Evolutionary conservation across 2,888 invertebrate genomes (phyloP).

Genomic region (Drosophila trichaetosa): DNA sequence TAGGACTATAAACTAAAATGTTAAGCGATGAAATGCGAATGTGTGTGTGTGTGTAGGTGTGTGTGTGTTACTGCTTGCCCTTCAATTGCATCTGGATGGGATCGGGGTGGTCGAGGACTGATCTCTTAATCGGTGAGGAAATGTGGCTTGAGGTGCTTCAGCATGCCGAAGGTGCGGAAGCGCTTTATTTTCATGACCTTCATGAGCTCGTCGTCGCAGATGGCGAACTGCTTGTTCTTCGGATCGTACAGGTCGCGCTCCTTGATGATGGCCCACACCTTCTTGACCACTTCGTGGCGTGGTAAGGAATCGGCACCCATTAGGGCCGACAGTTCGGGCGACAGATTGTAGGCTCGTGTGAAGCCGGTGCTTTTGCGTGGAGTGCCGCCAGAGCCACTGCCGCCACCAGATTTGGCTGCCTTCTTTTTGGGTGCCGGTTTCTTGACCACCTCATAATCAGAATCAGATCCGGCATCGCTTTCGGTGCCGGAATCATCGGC

Average conservation of each 20-base stretch:
- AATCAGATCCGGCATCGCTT: conserved; percentile 82
- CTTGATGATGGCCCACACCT: conserved; percentile 95
- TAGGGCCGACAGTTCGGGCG: conserved; percentile 93
- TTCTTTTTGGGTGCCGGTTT: conserved; percentile 71
- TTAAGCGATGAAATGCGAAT: conserved; percentile 41
- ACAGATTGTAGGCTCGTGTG: conserved; percentile 93
- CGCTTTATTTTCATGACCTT: conserved; percentile 96
- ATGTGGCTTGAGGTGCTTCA: conserved; percentile 97
- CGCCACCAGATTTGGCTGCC: conserved; percentile 54
- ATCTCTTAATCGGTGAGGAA: conserved; percentile 86
- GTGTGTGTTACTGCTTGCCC: conserved; percentile 26
- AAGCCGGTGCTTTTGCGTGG: conserved; percentile 90
- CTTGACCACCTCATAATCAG: conserved; percentile 82
- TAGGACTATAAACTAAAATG: conserved; percentile 46
- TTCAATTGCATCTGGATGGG: conserved; percentile 66
- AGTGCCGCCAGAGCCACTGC: conserved; percentile 80
- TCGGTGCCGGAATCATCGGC: conserved; percentile 82
- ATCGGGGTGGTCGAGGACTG: conserved; percentile 10
- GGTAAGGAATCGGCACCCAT: conserved; percentile 92
- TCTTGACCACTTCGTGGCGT: conserved; percentile 95
- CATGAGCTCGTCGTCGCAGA: conserved; percentile 95
- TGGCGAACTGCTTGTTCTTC: conserved; percentile 97
- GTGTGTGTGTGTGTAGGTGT: conserved; percentile 5
- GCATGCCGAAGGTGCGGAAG: conserved; percentile 98
- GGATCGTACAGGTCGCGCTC: conserved; percentile 96